Percentiles rank a stretch among this genome's conserved stretches.
These are phyloP conservation scores for Metellina segmentata DNA, from an alignment of 2,888 invertebrate genomes.

Conservation along the genomic window DNA sequence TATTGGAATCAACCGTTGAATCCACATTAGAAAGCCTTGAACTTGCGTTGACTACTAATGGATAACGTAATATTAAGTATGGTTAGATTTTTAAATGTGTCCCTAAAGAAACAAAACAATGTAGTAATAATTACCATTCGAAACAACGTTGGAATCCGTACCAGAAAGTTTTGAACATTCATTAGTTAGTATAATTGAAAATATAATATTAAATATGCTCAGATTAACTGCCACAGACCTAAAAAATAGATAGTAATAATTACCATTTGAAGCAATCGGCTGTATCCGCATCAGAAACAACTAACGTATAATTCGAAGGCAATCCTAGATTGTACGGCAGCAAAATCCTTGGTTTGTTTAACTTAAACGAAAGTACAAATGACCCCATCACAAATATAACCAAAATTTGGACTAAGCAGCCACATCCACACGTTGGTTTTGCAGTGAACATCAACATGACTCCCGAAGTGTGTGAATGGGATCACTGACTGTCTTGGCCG, in stretches of 20 bases:
- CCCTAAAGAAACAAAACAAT: too few species aligned
- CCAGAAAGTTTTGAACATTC: too few species aligned
- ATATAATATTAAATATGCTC: too few species aligned
- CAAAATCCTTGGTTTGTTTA: conserved; percentile 94
- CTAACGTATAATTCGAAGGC: conserved; percentile 93
- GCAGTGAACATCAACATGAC: background rate
- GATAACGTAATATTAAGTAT: too few species aligned
- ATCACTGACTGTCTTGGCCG: background rate
- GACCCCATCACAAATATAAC: background rate
- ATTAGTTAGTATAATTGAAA: too few species aligned
- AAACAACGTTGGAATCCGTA: too few species aligned
- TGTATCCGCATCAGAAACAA: conserved; percentile 86
- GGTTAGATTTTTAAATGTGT: too few species aligned
- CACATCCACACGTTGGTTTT: background rate
- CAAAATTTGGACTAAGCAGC: background rate
- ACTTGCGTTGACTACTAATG: too few species aligned
- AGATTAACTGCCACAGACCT: too few species aligned
- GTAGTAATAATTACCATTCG: too few species aligned
- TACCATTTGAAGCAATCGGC: conserved; percentile 97
- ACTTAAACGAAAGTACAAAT: conserved; percentile 79
- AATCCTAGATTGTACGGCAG: conserved; percentile 94
- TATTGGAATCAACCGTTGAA: too few species aligned
- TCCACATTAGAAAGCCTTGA: too few species aligned
- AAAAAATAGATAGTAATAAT: background rate
- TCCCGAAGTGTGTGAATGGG: background rate